Percentiles rank a stretch among this genome's conserved stretches.
phyloP scores from a whole-genome alignment of 2,888 invertebrate species.

The Syrphus vitripennis region DNA sequence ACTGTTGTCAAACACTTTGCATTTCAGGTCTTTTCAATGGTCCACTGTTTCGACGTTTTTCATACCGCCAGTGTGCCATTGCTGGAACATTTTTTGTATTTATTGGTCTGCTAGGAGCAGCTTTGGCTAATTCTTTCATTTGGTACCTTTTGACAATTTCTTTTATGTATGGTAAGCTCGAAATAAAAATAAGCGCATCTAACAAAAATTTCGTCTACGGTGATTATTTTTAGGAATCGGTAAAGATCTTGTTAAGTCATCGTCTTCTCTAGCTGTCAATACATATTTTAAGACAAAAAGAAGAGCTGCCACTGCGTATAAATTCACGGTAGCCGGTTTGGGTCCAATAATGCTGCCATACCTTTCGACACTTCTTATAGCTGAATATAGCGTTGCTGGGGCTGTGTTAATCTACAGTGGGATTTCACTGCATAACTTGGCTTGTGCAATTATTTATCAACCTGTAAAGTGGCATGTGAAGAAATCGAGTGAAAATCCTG shows the following conservation, averaged over 20 bases:
- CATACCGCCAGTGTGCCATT: slow-evolving; percentile 86
- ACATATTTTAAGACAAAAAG: slow-evolving; percentile 88
- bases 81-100: slow-evolving; percentile 84
- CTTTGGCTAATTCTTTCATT: slow-evolving; percentile 85
- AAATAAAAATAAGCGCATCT: too few relatives aligned
- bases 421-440: slow-evolving; percentile 86
- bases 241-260: slow-evolving; percentile 86
- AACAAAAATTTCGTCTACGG: not conserved
- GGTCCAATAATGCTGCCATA: slow-evolving; percentile 89
- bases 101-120: slow-evolving; percentile 84
- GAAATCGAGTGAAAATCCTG: slow-evolving; percentile 78
- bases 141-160: slow-evolving; percentile 85
- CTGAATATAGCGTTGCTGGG: slow-evolving; percentile 85
- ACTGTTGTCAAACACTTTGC: too few relatives aligned
- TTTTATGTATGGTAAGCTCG: slow-evolving; percentile 46
- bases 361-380: slow-evolving; percentile 85
- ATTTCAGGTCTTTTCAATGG: slow-evolving; percentile 84
- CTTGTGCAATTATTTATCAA: slow-evolving; percentile 86
- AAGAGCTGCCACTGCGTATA: slow-evolving; percentile 87
- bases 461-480: slow-evolving; percentile 89
- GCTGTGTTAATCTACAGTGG: slow-evolving; percentile 86
- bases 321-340: slow-evolving; percentile 87
- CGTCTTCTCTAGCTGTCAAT: slow-evolving; percentile 87
- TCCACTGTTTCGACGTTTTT: slow-evolving; percentile 86
- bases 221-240: slow-evolving; percentile 79